These are phyloP conservation scores for Argyresthia goedartella DNA, from an alignment of 2,888 invertebrate species.

Conservation along the genomic window DNA sequence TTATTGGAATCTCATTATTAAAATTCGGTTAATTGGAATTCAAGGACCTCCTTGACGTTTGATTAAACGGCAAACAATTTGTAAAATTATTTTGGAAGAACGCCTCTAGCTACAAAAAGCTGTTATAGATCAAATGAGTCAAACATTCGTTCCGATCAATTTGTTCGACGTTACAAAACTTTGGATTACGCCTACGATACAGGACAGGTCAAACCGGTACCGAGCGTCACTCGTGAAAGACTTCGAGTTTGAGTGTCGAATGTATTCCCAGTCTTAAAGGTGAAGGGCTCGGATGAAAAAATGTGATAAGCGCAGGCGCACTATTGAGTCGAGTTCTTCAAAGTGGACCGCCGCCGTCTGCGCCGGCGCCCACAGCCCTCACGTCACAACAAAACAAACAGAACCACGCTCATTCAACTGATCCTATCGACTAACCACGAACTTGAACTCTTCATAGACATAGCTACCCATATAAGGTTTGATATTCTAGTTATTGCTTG, in stretches of 20 bases:
- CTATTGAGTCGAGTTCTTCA: slow-evolving; percentile 27
- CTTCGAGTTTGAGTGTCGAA: slow-evolving; percentile 26
- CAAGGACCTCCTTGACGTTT: background rate
- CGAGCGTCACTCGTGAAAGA: slow-evolving; percentile 10
- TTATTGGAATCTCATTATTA: background rate
- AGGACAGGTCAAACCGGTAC: slow-evolving; percentile 25
- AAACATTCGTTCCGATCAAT: slow-evolving; percentile 4
- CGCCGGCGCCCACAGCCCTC: slow-evolving; percentile 47
- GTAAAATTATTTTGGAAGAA: too few species aligned
- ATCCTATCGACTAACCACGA: slow-evolving; percentile 27
- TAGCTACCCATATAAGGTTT: slow-evolving; percentile 31
- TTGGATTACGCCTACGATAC: slow-evolving; percentile 15
- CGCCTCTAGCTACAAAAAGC: background rate
- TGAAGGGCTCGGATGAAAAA: slow-evolving; percentile 41
- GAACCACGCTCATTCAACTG: slow-evolving; percentile 7
- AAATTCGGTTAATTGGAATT: background rate
- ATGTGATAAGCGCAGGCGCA: slow-evolving; percentile 33
- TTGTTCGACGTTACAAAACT: slow-evolving; percentile 7
- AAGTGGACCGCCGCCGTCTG: slow-evolving; percentile 7
- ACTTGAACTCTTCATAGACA: slow-evolving; percentile 39
- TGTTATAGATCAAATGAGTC: background rate
- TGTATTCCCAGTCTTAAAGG: slow-evolving; percentile 34
- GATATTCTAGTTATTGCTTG: slow-evolving; percentile 20
- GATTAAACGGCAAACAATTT: background rate
- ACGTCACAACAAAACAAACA: slow-evolving; percentile 54